Conservation (phyloP, 2,113 vertebrate species). For the Caretta caretta region DNA sequence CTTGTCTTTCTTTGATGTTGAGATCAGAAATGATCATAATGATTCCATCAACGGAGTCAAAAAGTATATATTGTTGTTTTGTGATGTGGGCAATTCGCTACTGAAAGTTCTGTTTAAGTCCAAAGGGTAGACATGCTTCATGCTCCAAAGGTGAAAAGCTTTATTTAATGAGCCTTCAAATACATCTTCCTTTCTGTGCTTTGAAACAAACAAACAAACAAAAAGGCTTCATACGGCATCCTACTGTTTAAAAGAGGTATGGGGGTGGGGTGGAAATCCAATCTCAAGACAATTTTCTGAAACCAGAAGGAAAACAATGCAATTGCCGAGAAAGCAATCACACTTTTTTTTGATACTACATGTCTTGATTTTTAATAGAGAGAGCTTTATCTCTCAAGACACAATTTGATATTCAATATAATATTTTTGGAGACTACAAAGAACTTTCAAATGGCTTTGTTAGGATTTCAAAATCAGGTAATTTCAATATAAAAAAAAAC, state of each 20-base stretch:
- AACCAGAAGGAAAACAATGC: slow-evolving; percentile 68
- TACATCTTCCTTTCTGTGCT: too few species aligned
- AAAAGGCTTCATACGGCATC: slow-evolving; percentile 44
- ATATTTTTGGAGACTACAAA: slow-evolving; percentile 43
- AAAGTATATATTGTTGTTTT: not conserved
- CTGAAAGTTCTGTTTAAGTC: not conserved
- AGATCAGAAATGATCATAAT: not conserved
- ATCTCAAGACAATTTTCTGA: slow-evolving; percentile 75
- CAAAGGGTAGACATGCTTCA: not conserved
- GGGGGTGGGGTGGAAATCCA: slow-evolving; percentile 46
- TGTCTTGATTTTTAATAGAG: slow-evolving; percentile 76
- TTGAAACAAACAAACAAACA: slow-evolving; percentile 61
- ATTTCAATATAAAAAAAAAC: slow-evolving; percentile 24
- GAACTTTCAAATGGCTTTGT: slow-evolving; percentile 20
- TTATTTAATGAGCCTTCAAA: slow-evolving; percentile 54
- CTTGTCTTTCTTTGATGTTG: not conserved
- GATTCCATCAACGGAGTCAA: not conserved
- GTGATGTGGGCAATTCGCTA: not conserved
- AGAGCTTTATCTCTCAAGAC: slow-evolving; percentile 59
- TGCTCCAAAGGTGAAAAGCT: not conserved
- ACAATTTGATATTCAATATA: slow-evolving; percentile 60
- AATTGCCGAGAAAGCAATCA: slow-evolving; percentile 70
- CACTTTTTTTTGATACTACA: slow-evolving; percentile 35
- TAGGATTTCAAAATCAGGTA: slow-evolving; percentile 14
- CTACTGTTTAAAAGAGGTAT: slow-evolving; percentile 28